phyloP scores from a whole-genome alignment of 1,140 invertebrate species.

The Zaprionus tsacasi region DNA sequence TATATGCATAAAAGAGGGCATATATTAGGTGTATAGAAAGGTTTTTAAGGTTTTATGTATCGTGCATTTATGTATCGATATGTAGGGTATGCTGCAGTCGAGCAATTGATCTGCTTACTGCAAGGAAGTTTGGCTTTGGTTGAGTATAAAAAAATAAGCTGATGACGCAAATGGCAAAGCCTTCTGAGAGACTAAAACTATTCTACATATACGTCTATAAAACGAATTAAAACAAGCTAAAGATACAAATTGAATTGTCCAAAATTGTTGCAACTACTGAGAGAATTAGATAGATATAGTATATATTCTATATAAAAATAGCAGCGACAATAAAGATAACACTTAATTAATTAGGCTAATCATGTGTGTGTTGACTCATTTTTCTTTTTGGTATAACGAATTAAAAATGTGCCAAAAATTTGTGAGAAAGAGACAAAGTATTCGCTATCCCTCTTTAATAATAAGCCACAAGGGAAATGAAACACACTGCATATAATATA shows the following conservation, averaged over 20 bases:
- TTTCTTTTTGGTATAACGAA: conserved; percentile 5
- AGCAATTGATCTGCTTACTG: conserved; percentile 16
- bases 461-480: background rate
- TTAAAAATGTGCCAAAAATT: conserved; percentile 17
- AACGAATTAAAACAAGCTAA: background rate
- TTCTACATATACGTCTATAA: background rate
- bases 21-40: no score
- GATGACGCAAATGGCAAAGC: conserved; percentile 35
- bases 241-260: background rate
- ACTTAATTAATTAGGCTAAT: conserved; percentile 39
- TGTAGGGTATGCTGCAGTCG: no score
- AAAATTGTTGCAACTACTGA: background rate
- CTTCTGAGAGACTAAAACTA: background rate
- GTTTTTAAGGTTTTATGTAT: no score
- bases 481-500: background rate
- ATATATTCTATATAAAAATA: background rate
- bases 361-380: conserved; percentile 15
- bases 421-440: background rate
- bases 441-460: background rate
- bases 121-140: conserved; percentile 45
- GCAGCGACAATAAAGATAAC: conserved; percentile 12
- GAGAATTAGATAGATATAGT: background rate
- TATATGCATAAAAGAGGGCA: background rate
- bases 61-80: no score
- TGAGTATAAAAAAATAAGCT: conserved; percentile 22